A percentile compares a stretch with the other conserved stretches of the same genome.
phyloP scores from a whole-genome alignment of 2,888 invertebrate species.

The Bellardia bayeri region DNA sequence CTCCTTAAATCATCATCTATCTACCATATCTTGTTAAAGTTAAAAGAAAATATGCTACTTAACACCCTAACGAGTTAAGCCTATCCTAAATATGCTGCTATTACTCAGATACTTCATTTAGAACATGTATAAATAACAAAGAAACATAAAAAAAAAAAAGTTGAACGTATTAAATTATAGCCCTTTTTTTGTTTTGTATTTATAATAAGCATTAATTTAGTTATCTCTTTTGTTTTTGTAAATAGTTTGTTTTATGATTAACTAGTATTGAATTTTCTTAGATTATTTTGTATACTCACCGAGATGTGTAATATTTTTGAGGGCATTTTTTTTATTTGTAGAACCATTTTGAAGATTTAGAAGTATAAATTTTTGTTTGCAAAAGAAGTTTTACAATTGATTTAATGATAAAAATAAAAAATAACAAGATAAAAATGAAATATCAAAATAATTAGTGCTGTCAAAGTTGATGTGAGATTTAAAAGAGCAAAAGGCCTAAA shows the following conservation, averaged over 20 bases:
- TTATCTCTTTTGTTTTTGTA: background rate
- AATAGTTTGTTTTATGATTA: slow-evolving; percentile 29
- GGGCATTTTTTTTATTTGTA: slow-evolving; percentile 65
- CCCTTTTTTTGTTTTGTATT: slow-evolving; percentile 5
- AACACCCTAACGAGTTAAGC: background rate
- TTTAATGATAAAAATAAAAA: slow-evolving; percentile 65
- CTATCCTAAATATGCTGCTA: slow-evolving; percentile 4
- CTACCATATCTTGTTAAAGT: slow-evolving; percentile 10
- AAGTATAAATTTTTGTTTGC: slow-evolving; percentile 69
- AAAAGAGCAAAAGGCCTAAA: slow-evolving; percentile 50
- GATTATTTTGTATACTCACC: slow-evolving; percentile 70
- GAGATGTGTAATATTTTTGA: slow-evolving; percentile 61
- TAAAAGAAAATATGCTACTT: slow-evolving; percentile 15
- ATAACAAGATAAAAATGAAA: slow-evolving; percentile 72
- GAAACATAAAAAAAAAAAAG: slow-evolving; percentile 13
- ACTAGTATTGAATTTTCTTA: slow-evolving; percentile 65
- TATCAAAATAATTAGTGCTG: slow-evolving; percentile 71
- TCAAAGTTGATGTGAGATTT: slow-evolving; percentile 56
- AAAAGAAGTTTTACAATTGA: slow-evolving; percentile 71
- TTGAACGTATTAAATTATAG: slow-evolving; percentile 7
- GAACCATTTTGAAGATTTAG: slow-evolving; percentile 72
- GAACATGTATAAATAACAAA: background rate
- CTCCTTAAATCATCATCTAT: background rate
- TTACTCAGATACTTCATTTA: slow-evolving; percentile 3
- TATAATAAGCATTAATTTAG: background rate